Base-by-base conservation (phyloP, 1,140 invertebrate genomes). In the Acromyrmex charruanus region DNA sequence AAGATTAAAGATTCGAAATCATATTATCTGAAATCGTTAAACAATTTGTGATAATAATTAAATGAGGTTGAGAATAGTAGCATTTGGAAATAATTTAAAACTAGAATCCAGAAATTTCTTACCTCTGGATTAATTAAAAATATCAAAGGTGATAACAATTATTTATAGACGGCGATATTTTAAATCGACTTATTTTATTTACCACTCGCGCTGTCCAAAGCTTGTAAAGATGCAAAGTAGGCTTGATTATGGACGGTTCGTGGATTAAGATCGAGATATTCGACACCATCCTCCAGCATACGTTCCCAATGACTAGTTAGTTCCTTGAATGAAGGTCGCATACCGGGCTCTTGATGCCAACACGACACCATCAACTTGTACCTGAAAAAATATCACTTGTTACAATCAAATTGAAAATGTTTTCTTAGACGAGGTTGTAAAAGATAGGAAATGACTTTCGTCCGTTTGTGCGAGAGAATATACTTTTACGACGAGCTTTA, bases 351-450 rank as follows among this genome's bases (percentile, higher is more conserved):
- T 86, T 97, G 97, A 72, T 96, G 94, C 98, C 98, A 99, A 93
- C 98, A 99, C 44, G 96, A 96, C 25, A 96, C 95, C 97, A 99
- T 98, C 55, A 99, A 93, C 77, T 97, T 96, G 92, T 98, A 98
- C 72, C 97, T 97, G 79, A 87, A 92, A 91, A 74, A 74, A 74
- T 49, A 61, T 71, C 31, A 28, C 4, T 39, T 5, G 16, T 44
- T 31, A 49, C 4, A 82, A 82, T 21, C 25, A 35, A 49, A 63
- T 2, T 14, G 28, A 21, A 61, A 14, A 35, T 75, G n/a, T n/a
- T 63, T 49, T 10, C 10, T 39, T 10, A 66, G 16, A 44, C 39
- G 39, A 71, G 55, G 35, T 51, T 84, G 14, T 74, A 75, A 35
- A 72, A 74, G 4, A 51, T 59, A 74, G 21, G 39, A 74, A 35